phyloP scores from a whole-genome alignment of 2,797 vertebrate species.

The Rhynchotus rufescens region DNA sequence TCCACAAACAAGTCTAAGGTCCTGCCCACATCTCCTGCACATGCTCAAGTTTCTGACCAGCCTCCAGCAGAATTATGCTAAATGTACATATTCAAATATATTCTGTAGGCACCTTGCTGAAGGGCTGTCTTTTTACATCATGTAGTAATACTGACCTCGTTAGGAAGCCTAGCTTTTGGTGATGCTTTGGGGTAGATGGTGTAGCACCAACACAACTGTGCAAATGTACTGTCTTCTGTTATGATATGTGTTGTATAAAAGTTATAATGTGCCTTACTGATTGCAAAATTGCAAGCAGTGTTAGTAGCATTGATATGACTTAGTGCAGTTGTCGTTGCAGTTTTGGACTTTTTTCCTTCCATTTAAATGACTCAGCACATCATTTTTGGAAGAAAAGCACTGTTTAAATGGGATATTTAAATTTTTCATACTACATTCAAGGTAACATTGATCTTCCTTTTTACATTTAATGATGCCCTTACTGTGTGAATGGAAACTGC shows the following conservation, averaged over 20 bases:
- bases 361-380: neutral
- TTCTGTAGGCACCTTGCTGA: neutral
- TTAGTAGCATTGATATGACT: neutral
- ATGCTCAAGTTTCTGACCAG: neutral
- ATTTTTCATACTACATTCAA: slow-evolving; percentile 14
- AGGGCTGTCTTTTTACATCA: neutral
- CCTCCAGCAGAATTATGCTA: neutral
- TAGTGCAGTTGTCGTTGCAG: neutral
- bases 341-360: neutral
- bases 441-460: neutral
- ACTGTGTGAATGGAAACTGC: neutral
- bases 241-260: neutral
- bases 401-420: neutral
- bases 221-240: neutral
- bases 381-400: neutral
- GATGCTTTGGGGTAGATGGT: neutral
- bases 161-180: neutral
- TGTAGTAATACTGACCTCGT: neutral
- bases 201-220: neutral
- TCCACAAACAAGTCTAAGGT: neutral
- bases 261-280: neutral
- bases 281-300: neutral
- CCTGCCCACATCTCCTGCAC: neutral
- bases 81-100: neutral
- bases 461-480: slow-evolving; percentile 12